A percentile compares a stretch with the other conserved stretches of the same genome.
phyloP scores from a whole-genome alignment of 2,113 vertebrate genomes.

The Chionodraco myersi region DNA sequence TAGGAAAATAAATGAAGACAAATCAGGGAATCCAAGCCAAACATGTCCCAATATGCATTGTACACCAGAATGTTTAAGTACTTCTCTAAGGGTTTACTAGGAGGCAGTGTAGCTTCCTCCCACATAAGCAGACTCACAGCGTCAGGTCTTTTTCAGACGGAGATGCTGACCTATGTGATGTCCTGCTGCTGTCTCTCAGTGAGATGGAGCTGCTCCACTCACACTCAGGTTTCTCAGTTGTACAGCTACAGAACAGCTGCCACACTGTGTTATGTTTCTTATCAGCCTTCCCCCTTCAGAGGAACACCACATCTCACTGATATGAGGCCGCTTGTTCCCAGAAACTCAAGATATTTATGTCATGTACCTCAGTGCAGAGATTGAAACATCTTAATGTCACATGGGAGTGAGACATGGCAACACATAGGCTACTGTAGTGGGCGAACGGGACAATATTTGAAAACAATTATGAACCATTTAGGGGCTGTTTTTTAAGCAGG shows the following conservation, averaged over 20 bases:
- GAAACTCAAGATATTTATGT: background rate
- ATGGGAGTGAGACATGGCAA: background rate
- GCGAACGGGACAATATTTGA: background rate
- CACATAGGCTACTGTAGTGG: background rate
- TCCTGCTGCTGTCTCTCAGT: constrained; percentile 6
- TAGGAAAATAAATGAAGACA: no score
- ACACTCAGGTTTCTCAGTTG: constrained; percentile 37
- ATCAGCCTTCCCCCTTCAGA: constrained; percentile 26
- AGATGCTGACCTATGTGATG: background rate
- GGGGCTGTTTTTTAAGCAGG: background rate
- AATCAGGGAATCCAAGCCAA: no score
- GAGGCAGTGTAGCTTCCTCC: background rate
- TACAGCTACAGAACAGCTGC: constrained; percentile 31
- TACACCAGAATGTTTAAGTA: background rate
- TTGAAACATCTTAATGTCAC: background rate
- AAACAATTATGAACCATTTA: no score
- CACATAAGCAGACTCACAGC: background rate
- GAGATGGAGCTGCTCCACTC: constrained; percentile 25
- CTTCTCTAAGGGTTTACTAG: background rate
- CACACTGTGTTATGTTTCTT: constrained; percentile 32
- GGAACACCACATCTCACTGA: constrained; percentile 15
- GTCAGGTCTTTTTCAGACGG: constrained; percentile 8
- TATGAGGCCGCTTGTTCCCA: background rate
- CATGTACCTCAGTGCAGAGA: no score
- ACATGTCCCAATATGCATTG: background rate